A percentile compares a stretch with the other conserved stretches of the same genome.
These are phyloP conservation scores for Rapana venosa DNA, from an alignment of 2,888 invertebrate genomes.

Conservation along the genomic window DNA sequence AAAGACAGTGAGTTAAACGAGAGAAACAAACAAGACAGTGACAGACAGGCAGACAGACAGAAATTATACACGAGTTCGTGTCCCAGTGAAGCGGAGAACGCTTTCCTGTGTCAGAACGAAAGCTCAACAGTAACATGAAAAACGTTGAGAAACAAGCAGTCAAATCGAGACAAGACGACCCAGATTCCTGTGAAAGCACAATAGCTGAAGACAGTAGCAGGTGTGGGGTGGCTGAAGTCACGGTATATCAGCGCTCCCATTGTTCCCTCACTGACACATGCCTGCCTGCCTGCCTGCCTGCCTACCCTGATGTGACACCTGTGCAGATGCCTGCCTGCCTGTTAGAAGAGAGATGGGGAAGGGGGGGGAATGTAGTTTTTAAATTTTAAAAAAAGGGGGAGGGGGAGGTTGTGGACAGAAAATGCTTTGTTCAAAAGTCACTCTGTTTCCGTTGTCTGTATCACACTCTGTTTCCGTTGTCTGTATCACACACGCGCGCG, in stretches of 20 bases:
- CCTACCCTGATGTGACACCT: background rate
- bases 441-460: no score
- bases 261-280: background rate
- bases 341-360: background rate
- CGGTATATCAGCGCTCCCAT: background rate
- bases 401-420: background rate
- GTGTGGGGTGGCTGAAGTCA: background rate
- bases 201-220: background rate
- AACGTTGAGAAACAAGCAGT: background rate
- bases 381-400: background rate
- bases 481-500: no score
- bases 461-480: no score
- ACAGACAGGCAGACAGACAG: background rate
- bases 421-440: no score
- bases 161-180: background rate
- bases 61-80: no score
- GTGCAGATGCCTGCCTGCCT: background rate
- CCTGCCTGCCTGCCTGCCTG: background rate
- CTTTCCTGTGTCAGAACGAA: no score
- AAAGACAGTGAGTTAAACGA: background rate
- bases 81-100: no score
- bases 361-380: background rate
- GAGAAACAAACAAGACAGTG: background rate
- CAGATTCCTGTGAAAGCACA: background rate
- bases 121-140: no score